Percentiles rank a stretch among this genome's conserved stretches.
phyloP scores from a whole-genome alignment of 2,113 vertebrate genomes.

The Psophia crepitans region DNA sequence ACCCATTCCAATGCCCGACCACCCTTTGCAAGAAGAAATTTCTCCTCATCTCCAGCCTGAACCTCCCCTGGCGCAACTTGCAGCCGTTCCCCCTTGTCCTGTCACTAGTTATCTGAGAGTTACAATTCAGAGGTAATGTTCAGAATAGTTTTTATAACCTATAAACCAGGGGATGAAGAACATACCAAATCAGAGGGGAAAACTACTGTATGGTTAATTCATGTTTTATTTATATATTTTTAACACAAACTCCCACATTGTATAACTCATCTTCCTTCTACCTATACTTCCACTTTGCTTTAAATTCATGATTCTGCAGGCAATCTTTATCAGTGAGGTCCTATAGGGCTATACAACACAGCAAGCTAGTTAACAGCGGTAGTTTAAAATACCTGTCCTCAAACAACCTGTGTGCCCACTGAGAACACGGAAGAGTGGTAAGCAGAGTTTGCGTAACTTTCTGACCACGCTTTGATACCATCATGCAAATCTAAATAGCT shows the following conservation, averaged over 20 bases:
- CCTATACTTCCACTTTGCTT: not conserved
- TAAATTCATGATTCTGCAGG: not conserved
- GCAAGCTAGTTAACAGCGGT: not conserved
- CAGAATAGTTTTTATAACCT: not conserved
- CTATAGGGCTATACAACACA: not conserved
- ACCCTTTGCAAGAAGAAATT: no score
- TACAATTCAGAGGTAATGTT: not conserved
- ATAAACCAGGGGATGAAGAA: not conserved
- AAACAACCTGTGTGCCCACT: not conserved
- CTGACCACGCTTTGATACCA: not conserved
- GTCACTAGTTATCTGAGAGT: no score
- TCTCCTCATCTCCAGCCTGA: no score
- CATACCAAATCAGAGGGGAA: not conserved
- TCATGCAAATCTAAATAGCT: not conserved
- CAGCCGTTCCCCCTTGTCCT: no score
- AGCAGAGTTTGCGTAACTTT: not conserved
- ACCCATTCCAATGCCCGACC: no score
- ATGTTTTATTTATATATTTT: not conserved
- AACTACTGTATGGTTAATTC: not conserved
- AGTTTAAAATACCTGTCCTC: not conserved
- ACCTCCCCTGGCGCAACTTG: no score
- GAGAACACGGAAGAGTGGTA: not conserved
- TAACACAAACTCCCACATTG: not conserved
- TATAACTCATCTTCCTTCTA: not conserved
- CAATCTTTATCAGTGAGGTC: not conserved